Evolutionary conservation across 64 coral and sea anemone genomes (phyloP).

Genomic region (Dendrophyllia cribrosa): DNA sequence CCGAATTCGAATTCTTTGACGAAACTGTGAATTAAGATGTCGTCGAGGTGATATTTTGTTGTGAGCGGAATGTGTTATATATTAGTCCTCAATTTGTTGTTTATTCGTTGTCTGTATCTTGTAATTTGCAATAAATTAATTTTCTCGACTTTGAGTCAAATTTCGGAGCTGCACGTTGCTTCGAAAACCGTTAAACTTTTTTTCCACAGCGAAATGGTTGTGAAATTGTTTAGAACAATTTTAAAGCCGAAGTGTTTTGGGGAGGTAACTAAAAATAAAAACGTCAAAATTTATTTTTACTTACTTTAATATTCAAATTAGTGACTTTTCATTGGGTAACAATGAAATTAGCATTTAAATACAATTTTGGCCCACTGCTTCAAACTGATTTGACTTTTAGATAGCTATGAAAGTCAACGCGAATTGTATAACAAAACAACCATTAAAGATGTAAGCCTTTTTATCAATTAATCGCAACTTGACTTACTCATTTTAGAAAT

Average conservation of each 20-base stretch:
- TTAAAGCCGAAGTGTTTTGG: background rate
- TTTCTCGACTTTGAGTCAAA: background rate
- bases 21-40: background rate
- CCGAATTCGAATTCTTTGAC: background rate
- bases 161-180: background rate
- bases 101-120: background rate
- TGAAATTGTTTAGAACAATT: background rate
- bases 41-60: background rate
- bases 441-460: background rate
- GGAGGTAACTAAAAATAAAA: background rate
- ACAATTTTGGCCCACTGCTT: background rate
- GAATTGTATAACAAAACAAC: background rate
- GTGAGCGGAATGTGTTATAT: background rate
- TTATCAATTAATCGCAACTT: background rate
- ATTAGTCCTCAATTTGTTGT: background rate
- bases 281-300: background rate
- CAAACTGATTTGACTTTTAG: slow-evolving; percentile 20
- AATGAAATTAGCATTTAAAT: slow-evolving; percentile 44
- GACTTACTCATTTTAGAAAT: background rate
- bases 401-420: slow-evolving; percentile 2
- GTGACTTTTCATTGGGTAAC: slow-evolving; percentile 23
- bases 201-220: background rate
- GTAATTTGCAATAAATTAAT: background rate
- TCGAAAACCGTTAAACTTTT: too few relatives aligned
- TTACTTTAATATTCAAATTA: slow-evolving; percentile 2